Conservation (phyloP, 2,113 vertebrate genomes). For the Ctenomys sociabilis region DNA sequence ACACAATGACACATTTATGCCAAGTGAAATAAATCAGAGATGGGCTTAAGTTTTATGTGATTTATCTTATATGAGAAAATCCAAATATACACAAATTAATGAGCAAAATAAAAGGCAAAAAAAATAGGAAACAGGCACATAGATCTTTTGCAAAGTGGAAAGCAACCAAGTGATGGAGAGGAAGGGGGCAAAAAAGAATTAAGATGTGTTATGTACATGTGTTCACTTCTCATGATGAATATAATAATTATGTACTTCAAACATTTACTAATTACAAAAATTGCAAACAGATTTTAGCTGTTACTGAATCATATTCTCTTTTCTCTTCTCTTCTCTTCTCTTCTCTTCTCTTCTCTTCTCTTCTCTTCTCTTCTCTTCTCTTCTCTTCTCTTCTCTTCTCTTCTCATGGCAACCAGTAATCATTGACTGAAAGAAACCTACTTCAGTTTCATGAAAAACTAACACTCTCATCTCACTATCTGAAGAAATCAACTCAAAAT, state of each 20-base stretch:
- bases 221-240: neutral
- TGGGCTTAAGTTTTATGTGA: neutral
- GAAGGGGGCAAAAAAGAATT: neutral
- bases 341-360: too few species aligned
- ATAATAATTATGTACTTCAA: neutral
- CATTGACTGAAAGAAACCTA: neutral
- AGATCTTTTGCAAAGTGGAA: neutral
- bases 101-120: neutral
- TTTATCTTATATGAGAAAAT: neutral
- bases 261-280: neutral
- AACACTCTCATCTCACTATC: neutral
- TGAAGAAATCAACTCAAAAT: constrained; percentile 33
- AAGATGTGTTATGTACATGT: neutral
- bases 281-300: neutral
- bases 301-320: neutral
- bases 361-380: too few species aligned
- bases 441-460: constrained; percentile 50
- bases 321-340: too few species aligned
- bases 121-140: neutral
- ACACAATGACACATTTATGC: neutral
- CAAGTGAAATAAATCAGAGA: neutral
- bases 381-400: neutral
- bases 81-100: neutral
- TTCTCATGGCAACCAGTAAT: neutral
- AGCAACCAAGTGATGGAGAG: neutral